phyloP scores from a whole-genome alignment of 2,888 invertebrate species.

The Listrodromus nycthemerus region DNA sequence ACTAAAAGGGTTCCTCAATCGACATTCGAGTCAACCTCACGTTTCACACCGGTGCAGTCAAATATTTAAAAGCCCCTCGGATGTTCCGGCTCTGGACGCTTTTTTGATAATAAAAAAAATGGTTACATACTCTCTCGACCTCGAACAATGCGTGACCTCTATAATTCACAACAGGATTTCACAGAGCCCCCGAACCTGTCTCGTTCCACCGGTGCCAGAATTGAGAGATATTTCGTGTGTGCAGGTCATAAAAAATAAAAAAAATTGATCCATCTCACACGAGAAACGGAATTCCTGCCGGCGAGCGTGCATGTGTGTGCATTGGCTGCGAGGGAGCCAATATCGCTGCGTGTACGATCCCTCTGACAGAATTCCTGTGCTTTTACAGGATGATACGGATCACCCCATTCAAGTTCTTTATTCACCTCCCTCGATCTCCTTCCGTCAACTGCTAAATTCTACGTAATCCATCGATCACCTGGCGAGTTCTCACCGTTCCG shows the following conservation, averaged over 20 bases:
- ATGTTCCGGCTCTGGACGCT: conserved; percentile 27
- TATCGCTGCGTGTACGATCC: not conserved
- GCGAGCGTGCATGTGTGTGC: too few relatives aligned
- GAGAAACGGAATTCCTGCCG: too few relatives aligned
- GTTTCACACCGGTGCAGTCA: not conserved
- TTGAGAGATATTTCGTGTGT: conserved; percentile 43
- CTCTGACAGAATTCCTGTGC: not conserved
- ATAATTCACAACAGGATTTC: conserved; percentile 42
- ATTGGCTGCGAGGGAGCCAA: not conserved
- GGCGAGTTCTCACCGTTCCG: not conserved
- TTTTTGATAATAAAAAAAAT: not conserved
- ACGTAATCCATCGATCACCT: conserved; percentile 26
- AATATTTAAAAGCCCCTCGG: conserved; percentile 29
- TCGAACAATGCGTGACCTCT: conserved; percentile 30
- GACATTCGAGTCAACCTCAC: not conserved
- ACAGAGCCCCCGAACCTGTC: not conserved
- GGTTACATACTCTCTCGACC: not conserved
- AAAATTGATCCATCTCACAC: too few relatives aligned
- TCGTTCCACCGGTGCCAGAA: not conserved
- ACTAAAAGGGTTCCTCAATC: not conserved
- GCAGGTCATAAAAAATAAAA: conserved; percentile 7
- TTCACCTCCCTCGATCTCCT: conserved; percentile 11
- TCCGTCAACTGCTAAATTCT: conserved; percentile 31
- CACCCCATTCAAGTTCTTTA: conserved; percentile 20
- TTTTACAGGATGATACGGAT: conserved; percentile 17